Evolutionary conservation across 2,113 vertebrate genomes (phyloP), one percentile per base, ranked within the genome.

Genomic region (Phocoena sinus): DNA sequence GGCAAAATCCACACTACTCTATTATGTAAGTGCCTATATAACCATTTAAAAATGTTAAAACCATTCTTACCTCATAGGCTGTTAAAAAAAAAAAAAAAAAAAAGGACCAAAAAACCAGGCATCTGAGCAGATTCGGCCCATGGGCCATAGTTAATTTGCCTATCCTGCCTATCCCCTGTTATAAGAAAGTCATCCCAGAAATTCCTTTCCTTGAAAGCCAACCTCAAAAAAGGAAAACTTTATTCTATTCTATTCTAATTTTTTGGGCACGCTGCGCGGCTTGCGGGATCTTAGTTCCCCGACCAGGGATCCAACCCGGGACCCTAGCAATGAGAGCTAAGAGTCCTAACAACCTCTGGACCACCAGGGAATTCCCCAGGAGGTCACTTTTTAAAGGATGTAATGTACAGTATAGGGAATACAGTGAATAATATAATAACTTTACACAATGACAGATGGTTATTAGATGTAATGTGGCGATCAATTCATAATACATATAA

Each of bases 161-260:
- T 80, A 58, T 25, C 23, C 33, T 80, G 20, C 47, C 73, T 65
- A 44, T 8, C 12, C 23, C 14, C 36, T 41, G 15, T 62, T 85
- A 17, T 6, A 63, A 50, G 8, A 89, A 83, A 91, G 38, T 31
- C 47, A 94, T 73, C 80, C 80, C 38, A 80, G 58, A 87, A 89
- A 79, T 94, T 87, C n/a, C 47, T 84, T 47, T 73, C 44, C 28
- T 53, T 71, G 33, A 92, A 90, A 86, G 5, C 36, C 63, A 94
- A 50, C 31, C 13, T 68, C 44, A 31, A 76, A 91, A 53, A 76
- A 23, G 41, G n/a, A 17, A 31, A 20, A 58, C 76, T 80, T 80
- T 50, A 76, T 60, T 60, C 2, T 60, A 23, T 60, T 60, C 6
- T 60, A 53, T 53, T 53, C 15, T 53, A 58, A 25, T 62, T 25